Conservation (phyloP, 2,888 invertebrate genomes). For the Adineta ricciae region DNA sequence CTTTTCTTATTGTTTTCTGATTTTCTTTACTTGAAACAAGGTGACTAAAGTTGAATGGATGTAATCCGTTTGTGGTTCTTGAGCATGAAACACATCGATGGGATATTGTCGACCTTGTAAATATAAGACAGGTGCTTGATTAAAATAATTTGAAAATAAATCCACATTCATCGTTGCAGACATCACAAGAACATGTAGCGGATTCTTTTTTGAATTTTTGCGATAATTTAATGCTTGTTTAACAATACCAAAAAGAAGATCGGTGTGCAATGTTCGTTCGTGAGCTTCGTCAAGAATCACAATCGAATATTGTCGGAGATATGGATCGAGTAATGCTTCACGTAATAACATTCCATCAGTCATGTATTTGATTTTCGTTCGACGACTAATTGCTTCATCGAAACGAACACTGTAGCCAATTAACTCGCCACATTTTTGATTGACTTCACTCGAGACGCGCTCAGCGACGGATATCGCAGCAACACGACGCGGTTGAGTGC, state of each 20-base stretch:
- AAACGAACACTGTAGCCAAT: constrained; percentile 65
- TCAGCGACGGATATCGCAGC: constrained; percentile 52
- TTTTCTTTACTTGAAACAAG: constrained; percentile 60
- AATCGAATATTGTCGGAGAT: constrained; percentile 61
- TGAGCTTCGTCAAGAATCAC: constrained; percentile 87
- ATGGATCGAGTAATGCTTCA: constrained; percentile 65
- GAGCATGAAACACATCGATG: constrained; percentile 38
- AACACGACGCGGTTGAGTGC: constrained; percentile 52
- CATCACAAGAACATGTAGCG: constrained; percentile 68
- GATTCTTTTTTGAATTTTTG: constrained; percentile 56
- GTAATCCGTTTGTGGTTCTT: constrained; percentile 58
- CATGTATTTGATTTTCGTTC: constrained; percentile 73
- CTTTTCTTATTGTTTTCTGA: neutral
- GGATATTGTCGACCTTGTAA: constrained; percentile 68
- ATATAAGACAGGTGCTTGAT: constrained; percentile 72
- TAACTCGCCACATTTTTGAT: constrained; percentile 51
- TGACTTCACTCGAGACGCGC: constrained; percentile 55
- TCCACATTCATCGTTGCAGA: constrained; percentile 94
- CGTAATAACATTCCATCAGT: constrained; percentile 87
- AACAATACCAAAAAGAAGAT: constrained; percentile 81
- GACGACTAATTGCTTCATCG: constrained; percentile 70
- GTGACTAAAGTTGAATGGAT: constrained; percentile 71
- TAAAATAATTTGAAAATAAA: constrained; percentile 77
- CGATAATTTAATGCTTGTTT: constrained; percentile 68
- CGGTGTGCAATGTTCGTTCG: constrained; percentile 83